Conservation (phyloP, 2,888 invertebrate species). For the Lucinisca nassula region DNA sequence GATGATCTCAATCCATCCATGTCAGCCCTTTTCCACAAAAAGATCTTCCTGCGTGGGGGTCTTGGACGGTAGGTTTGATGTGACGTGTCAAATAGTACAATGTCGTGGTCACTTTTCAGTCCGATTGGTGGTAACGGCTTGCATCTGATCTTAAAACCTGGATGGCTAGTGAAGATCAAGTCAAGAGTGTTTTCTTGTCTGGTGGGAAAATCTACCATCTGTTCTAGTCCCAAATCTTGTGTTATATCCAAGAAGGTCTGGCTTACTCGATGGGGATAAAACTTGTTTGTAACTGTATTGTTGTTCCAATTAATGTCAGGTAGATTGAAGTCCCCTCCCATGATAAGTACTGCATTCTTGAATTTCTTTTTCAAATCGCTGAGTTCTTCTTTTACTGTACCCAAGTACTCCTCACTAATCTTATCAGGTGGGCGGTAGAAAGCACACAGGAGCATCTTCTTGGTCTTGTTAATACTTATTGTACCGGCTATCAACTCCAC, state of each 20-base stretch:
- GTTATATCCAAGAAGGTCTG: background rate
- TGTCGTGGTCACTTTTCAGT: constrained; percentile 11
- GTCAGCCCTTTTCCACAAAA: constrained; percentile 3
- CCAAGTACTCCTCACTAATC: background rate
- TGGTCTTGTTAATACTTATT: background rate
- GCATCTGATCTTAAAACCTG: background rate
- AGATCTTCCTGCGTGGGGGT: background rate
- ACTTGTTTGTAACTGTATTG: no score
- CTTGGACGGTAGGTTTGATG: background rate
- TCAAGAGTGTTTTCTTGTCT: background rate
- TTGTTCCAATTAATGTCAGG: constrained; percentile 24
- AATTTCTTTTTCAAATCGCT: background rate
- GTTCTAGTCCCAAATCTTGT: background rate
- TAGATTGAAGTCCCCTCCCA: constrained; percentile 21
- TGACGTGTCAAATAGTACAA: background rate
- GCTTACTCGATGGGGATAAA: background rate
- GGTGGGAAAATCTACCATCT: background rate
- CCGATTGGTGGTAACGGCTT: background rate
- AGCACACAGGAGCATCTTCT: constrained; percentile 3
- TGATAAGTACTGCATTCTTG: background rate
- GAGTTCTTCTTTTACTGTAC: background rate
- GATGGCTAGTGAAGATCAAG: background rate
- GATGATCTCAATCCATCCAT: background rate
- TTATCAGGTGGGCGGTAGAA: constrained; percentile 25
- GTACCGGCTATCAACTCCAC: constrained; percentile 12